Percentiles rank a stretch among this genome's conserved stretches.
Evolutionary conservation across 2,888 invertebrate species (phyloP).

Genomic region (Drosophila glabriapex): DNA sequence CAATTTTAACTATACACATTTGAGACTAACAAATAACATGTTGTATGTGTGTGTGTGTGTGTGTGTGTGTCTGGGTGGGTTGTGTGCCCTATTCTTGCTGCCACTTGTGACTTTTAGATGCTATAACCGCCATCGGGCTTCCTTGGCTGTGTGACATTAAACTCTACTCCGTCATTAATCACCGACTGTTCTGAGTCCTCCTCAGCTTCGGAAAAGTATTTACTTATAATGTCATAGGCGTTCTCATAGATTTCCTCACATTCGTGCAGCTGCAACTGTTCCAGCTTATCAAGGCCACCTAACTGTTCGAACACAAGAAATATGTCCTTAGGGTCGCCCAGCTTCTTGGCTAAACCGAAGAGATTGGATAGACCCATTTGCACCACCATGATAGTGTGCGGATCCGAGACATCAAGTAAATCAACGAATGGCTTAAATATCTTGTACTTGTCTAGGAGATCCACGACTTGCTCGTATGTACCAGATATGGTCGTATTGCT

Average conservation of each 20-base stretch:
- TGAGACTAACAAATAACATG: not conserved
- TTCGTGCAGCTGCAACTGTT: conserved; percentile 94
- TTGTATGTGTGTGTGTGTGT: not conserved
- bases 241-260: conserved; percentile 94
- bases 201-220: conserved; percentile 88
- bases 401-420: conserved; percentile 91
- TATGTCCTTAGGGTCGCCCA: conserved; percentile 91
- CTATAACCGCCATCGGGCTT: conserved; percentile 83
- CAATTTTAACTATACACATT: not conserved
- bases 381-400: conserved; percentile 91
- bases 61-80: not conserved
- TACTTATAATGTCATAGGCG: conserved; percentile 91
- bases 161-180: conserved; percentile 82
- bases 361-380: conserved; percentile 92
- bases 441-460: conserved; percentile 88
- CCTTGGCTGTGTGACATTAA: conserved; percentile 75
- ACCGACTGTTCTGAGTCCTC: conserved; percentile 82
- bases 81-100: not conserved
- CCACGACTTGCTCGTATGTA: conserved; percentile 89
- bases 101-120: conserved; percentile 63
- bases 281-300: conserved; percentile 95
- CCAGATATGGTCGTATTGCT: conserved; percentile 97
- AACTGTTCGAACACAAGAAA: conserved; percentile 95
- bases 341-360: conserved; percentile 91
- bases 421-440: conserved; percentile 92